These are phyloP conservation scores for Potorous gilbertii DNA, from an alignment of 2,797 vertebrate genomes.

Conservation along the genomic window DNA sequence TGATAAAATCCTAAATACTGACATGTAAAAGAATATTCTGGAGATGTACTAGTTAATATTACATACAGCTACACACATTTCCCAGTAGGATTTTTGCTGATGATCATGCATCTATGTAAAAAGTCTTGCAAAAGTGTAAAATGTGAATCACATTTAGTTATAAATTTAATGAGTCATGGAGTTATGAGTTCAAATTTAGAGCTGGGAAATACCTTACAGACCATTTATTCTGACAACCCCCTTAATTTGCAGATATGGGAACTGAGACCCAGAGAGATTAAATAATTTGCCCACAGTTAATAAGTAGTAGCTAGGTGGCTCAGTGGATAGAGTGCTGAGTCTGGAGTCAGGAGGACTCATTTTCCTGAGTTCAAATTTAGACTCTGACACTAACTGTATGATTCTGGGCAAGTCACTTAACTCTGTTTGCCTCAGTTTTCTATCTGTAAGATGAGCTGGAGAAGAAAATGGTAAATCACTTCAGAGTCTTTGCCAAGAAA, in stretches of 20 bases:
- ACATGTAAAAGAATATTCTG: neutral
- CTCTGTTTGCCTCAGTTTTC: neutral
- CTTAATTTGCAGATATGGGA: neutral
- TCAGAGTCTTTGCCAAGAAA: neutral
- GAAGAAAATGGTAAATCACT: neutral
- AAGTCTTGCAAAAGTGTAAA: neutral
- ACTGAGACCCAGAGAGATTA: neutral
- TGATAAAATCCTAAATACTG: conserved; percentile 18
- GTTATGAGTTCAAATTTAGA: neutral
- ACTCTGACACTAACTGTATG: neutral
- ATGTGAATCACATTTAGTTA: neutral
- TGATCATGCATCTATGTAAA: neutral
- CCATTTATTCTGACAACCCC: neutral
- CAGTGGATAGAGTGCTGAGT: neutral
- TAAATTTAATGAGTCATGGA: neutral
- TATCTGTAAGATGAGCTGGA: neutral
- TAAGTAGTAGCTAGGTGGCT: neutral
- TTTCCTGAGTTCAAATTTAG: neutral
- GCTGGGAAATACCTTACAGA: neutral
- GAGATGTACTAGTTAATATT: neutral
- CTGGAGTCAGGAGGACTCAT: neutral
- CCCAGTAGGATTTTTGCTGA: neutral
- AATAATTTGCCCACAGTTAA: neutral
- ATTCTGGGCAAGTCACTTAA: neutral
- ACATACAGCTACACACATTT: neutral